phyloP scores from a whole-genome alignment of 1,140 invertebrate species.

The Brachionus rubens region DNA sequence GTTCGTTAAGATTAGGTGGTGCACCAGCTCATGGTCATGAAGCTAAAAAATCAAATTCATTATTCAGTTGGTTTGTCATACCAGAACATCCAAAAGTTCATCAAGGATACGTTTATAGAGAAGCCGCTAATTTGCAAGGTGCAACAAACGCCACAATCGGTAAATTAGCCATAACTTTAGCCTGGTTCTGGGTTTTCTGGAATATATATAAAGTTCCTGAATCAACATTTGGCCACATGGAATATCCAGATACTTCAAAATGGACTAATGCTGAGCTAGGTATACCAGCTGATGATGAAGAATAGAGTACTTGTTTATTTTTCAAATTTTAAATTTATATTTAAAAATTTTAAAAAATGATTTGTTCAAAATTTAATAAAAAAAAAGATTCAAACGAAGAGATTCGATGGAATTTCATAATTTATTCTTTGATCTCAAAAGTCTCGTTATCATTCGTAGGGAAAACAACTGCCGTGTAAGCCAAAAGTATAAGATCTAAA shows the following conservation, averaged over 20 bases:
- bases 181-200: constrained; percentile 36
- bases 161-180: constrained; percentile 25
- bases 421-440: too few species aligned
- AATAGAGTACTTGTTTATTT: too few species aligned
- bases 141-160: constrained; percentile 1
- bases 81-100: constrained; percentile 43
- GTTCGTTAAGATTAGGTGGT: background rate
- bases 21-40: background rate
- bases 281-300: constrained; percentile 36
- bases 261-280: constrained; percentile 38
- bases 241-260: constrained; percentile 44
- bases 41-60: background rate
- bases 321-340: too few species aligned
- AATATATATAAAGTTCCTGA: constrained; percentile 20
- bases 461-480: too few species aligned
- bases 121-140: constrained; percentile 33
- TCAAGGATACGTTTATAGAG: constrained; percentile 37
- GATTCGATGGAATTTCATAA: too few species aligned
- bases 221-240: constrained; percentile 34
- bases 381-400: too few species aligned
- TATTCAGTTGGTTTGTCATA: constrained; percentile 24
- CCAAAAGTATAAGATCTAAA: too few species aligned
- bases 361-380: too few species aligned
- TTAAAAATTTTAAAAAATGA: too few species aligned
- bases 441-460: too few species aligned